A percentile compares a stretch with the other conserved stretches of the same genome.
phyloP scores from a whole-genome alignment of 2,113 vertebrate species.

The Conger conger region DNA sequence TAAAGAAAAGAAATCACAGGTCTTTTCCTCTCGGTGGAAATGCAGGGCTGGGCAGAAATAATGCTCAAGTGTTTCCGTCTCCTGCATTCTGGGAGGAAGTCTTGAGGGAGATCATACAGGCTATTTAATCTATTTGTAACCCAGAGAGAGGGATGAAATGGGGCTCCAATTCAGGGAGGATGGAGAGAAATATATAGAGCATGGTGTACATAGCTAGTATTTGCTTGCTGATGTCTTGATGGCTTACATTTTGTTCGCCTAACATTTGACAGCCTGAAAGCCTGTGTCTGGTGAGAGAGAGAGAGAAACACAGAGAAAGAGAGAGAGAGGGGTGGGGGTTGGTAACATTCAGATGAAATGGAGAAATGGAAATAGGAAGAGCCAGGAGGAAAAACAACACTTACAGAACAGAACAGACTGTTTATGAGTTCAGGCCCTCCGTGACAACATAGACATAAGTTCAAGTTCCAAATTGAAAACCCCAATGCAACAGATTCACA shows the following conservation, averaged over 20 bases:
- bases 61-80: background rate
- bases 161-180: background rate
- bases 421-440: background rate
- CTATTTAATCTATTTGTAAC: constrained; percentile 20
- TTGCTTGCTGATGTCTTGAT: background rate
- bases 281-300: no score
- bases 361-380: background rate
- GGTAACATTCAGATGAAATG: background rate
- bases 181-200: background rate
- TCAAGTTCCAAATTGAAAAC: background rate
- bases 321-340: background rate
- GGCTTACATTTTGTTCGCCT: background rate
- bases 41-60: background rate
- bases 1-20: background rate
- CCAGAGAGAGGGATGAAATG: background rate
- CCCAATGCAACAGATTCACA: background rate
- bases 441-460: background rate
- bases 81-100: background rate
- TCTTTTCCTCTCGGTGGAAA: background rate
- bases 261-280: background rate
- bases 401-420: background rate
- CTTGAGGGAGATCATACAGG: constrained; percentile 12
- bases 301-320: background rate
- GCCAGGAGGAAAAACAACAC: background rate
- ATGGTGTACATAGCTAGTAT: background rate